Percentiles rank a stretch among this genome's conserved stretches.
Conservation (phyloP, 1,140 invertebrate species). For the Ladona fulva region DNA sequence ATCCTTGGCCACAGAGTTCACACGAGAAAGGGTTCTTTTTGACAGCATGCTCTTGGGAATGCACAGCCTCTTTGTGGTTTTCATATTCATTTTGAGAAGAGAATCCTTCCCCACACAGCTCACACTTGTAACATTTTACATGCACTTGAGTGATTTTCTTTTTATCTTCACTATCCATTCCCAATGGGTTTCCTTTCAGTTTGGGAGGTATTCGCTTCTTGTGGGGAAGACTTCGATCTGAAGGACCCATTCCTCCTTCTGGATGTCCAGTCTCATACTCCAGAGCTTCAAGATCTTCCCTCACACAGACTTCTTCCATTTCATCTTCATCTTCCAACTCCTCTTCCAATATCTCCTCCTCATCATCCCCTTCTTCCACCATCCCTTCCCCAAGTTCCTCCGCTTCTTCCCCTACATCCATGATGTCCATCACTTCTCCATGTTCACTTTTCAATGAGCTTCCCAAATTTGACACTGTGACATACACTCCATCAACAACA, state of each 20-base stretch:
- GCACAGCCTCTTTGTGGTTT: slow-evolving; percentile 23
- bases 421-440: not conserved
- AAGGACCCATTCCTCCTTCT: slow-evolving; percentile 10
- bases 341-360: slow-evolving; percentile 19
- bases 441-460: not conserved
- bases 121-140: slow-evolving; percentile 33
- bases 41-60: not conserved
- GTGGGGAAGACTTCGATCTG: slow-evolving; percentile 48
- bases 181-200: slow-evolving; percentile 35
- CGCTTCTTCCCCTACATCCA: not conserved
- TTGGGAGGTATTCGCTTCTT: slow-evolving; percentile 50
- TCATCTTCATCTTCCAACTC: slow-evolving; percentile 17
- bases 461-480: not conserved
- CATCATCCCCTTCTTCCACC: slow-evolving; percentile 19
- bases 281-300: slow-evolving; percentile 26
- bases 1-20: slow-evolving; percentile 53
- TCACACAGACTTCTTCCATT: not conserved
- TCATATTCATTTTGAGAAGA: slow-evolving; percentile 27
- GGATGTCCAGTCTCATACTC: slow-evolving; percentile 29
- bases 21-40: slow-evolving; percentile 43
- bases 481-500: not conserved
- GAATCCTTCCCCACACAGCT: slow-evolving; percentile 34
- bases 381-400: slow-evolving; percentile 11
- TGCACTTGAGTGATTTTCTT: slow-evolving; percentile 21
- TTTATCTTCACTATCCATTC: slow-evolving; percentile 28